These are phyloP conservation scores for Ophioninae sp. DNA, from an alignment of 2,888 invertebrate species.

Conservation along the genomic window DNA sequence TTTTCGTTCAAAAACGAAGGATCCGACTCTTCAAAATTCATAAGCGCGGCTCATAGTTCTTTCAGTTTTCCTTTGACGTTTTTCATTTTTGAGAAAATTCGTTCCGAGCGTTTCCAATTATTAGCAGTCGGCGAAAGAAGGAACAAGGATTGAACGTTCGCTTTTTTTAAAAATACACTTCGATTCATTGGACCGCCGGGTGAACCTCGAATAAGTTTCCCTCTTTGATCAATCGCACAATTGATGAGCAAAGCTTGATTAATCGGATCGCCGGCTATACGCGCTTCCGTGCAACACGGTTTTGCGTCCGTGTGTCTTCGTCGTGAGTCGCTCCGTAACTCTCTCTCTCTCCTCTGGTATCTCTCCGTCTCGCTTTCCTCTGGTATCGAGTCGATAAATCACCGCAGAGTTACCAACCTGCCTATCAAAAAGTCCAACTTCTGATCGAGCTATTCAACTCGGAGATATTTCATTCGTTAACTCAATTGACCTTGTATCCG, in stretches of 20 bases:
- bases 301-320: slow-evolving; percentile 39
- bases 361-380: slow-evolving; percentile 26
- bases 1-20: too few relatives aligned
- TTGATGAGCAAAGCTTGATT: slow-evolving; percentile 14
- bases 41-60: too few relatives aligned
- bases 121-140: too few relatives aligned
- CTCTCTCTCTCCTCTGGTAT: neutral
- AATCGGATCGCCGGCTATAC: slow-evolving; percentile 5
- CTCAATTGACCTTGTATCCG: slow-evolving; percentile 48
- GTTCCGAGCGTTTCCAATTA: too few relatives aligned
- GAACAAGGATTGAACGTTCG: slow-evolving; percentile 61
- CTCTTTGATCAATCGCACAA: neutral
- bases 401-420: slow-evolving; percentile 57
- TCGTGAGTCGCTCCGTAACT: slow-evolving; percentile 52
- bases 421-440: slow-evolving; percentile 65
- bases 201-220: slow-evolving; percentile 63
- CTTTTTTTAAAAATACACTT: slow-evolving; percentile 23
- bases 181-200: slow-evolving; percentile 65
- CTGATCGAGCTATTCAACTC: slow-evolving; percentile 46
- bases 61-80: too few relatives aligned
- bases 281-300: slow-evolving; percentile 25
- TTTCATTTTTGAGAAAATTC: too few relatives aligned
- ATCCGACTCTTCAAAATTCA: too few relatives aligned
- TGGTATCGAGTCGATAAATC: slow-evolving; percentile 58
- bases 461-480: slow-evolving; percentile 66